These are phyloP conservation scores for Umimayanthus chanpuru DNA, from an alignment of 92 coral and sea anemone species.

Conservation along the genomic window DNA sequence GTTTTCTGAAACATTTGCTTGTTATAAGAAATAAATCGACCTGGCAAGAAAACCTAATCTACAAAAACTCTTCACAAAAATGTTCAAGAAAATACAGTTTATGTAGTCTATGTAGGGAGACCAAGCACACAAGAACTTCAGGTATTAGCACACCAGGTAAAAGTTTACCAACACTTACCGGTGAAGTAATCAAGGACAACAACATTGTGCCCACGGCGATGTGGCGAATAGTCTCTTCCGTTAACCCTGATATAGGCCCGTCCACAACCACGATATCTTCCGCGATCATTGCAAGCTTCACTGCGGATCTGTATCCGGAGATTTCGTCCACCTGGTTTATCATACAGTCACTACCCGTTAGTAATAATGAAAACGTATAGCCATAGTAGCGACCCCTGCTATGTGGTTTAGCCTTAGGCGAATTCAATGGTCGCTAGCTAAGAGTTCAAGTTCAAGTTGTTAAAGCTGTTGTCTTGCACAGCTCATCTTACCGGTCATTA, in stretches of 20 bases:
- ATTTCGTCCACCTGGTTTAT: constrained; percentile 16
- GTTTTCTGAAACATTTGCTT: too few species aligned
- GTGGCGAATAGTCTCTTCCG: constrained; percentile 27
- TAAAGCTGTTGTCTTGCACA: too few species aligned
- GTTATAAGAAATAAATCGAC: too few species aligned
- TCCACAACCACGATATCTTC: constrained; percentile 33
- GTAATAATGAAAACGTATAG: too few species aligned
- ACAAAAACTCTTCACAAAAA: neutral
- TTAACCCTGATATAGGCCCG: constrained; percentile 36
- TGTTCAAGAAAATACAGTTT: neutral
- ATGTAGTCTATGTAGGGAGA: too few species aligned
- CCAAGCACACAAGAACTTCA: neutral
- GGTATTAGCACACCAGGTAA: neutral
- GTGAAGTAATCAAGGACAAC: constrained; percentile 32
- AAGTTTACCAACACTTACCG: neutral
- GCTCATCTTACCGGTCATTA: too few species aligned
- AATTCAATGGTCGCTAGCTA: too few species aligned
- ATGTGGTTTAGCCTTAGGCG: too few species aligned
- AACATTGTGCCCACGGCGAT: constrained; percentile 35
- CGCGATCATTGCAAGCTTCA: constrained; percentile 39
- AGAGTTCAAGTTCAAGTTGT: too few species aligned
- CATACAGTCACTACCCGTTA: neutral
- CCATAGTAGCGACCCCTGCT: too few species aligned
- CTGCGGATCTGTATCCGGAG: constrained; percentile 38
- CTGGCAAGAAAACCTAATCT: neutral